phyloP scores from a whole-genome alignment of 2,113 vertebrate species.

The Phaethon lepturus region DNA sequence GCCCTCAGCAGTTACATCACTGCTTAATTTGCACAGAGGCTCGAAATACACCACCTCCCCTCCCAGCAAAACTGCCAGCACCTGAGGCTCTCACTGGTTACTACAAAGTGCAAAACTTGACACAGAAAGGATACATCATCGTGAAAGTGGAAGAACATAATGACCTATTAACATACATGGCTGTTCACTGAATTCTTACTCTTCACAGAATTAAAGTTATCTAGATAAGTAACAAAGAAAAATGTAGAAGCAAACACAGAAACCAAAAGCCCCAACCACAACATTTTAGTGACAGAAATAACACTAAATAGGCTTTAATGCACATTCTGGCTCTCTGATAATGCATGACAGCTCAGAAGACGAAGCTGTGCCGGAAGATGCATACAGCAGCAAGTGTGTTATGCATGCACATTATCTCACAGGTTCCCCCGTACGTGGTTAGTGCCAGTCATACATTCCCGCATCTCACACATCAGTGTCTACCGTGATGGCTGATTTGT shows the following conservation, averaged over 20 bases:
- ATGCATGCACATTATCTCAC: conserved; percentile 32
- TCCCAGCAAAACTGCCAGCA: neutral
- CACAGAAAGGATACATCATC: neutral
- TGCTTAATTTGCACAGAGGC: neutral
- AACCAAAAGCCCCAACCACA: neutral
- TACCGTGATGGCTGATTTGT: neutral
- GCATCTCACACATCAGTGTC: neutral
- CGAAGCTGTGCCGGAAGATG: conserved; percentile 42
- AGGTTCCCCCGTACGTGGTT: neutral
- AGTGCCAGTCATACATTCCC: conserved; percentile 16
- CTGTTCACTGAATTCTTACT: neutral
- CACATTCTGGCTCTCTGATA: conserved; percentile 3
- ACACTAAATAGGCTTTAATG: neutral
- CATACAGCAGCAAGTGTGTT: conserved; percentile 13
- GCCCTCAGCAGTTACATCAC: neutral
- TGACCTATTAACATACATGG: neutral
- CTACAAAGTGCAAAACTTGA: neutral
- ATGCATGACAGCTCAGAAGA: neutral
- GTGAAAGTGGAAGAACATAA: neutral
- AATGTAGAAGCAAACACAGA: neutral
- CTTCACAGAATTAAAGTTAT: neutral
- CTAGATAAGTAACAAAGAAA: neutral
- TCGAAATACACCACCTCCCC: neutral
- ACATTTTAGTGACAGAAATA: conserved; percentile 25
- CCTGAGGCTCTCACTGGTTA: neutral